phyloP scores from a whole-genome alignment of 2,113 vertebrate genomes.

The Triplophysa tibetana region DNA sequence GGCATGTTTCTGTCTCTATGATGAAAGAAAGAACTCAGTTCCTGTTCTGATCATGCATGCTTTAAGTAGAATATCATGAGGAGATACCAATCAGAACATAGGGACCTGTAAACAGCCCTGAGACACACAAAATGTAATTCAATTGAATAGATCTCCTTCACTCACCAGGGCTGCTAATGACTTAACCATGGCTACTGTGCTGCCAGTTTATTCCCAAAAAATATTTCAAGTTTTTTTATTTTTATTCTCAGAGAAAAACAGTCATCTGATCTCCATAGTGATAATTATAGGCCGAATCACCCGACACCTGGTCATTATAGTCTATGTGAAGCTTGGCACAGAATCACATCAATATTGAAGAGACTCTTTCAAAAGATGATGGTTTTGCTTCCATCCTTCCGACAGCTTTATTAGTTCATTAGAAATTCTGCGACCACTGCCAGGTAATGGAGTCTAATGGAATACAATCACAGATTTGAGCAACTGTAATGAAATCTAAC shows the following conservation, averaged over 20 bases:
- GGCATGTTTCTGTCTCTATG: not conserved
- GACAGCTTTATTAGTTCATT: conserved; percentile 45
- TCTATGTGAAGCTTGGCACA: conserved; percentile 19
- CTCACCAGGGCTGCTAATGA: not conserved
- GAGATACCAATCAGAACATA: conserved; percentile 10
- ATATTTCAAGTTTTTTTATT: conserved; percentile 17
- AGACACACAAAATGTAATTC: not conserved
- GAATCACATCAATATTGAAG: conserved; percentile 10
- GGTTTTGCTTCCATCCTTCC: not conserved
- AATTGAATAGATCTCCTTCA: conserved; percentile 4
- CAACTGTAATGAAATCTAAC: conserved; percentile 23
- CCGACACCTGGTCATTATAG: conserved; percentile 58
- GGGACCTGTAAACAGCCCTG: conserved; percentile 9
- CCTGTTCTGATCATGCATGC: conserved; percentile 3
- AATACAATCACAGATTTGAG: conserved; percentile 12
- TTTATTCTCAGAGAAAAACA: not conserved
- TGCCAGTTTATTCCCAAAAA: not conserved
- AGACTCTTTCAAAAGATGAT: conserved; percentile 13
- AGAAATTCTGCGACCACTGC: conserved; percentile 32
- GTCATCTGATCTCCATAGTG: conserved; percentile 57
- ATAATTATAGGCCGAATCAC: conserved; percentile 67
- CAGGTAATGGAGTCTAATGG: conserved; percentile 40
- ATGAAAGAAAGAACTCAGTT: conserved; percentile 1
- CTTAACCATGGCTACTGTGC: conserved; percentile 9
- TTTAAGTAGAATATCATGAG: not conserved